A percentile compares a stretch with the other conserved stretches of the same genome.
These are phyloP conservation scores for Threskiornis aethiopicus DNA, from an alignment of 2,797 vertebrate species.

Conservation along the genomic window DNA sequence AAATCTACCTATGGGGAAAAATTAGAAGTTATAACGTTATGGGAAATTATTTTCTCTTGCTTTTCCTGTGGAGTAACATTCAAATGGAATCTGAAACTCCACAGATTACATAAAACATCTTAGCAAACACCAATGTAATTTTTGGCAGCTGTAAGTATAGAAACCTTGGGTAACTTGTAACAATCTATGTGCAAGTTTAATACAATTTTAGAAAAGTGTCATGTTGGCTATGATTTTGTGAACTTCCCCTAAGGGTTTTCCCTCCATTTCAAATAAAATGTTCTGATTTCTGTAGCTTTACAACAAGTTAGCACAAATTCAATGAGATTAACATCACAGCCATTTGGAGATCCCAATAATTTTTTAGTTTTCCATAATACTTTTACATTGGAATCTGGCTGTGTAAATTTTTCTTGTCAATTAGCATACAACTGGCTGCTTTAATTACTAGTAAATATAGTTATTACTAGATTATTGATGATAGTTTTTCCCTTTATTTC, in stretches of 20 bases:
- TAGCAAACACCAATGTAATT: background rate
- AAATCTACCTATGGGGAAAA: background rate
- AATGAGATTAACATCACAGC: no score
- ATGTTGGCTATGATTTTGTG: background rate
- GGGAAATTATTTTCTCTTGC: background rate
- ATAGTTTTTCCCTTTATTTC: background rate
- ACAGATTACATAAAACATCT: background rate
- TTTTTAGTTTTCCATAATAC: background rate
- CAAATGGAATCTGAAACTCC: background rate
- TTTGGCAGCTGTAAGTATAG: background rate
- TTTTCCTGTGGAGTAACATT: rapidly evolving
- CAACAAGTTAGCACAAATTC: background rate
- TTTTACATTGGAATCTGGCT: background rate
- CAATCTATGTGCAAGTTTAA: background rate
- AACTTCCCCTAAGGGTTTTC: background rate
- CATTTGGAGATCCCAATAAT: background rate
- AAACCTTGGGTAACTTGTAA: background rate
- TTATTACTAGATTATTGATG: background rate
- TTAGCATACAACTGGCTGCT: background rate
- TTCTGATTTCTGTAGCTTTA: background rate
- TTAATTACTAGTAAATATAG: background rate
- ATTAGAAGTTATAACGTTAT: background rate
- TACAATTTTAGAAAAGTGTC: background rate
- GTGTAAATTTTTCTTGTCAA: background rate
- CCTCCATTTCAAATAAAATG: rapidly evolving